phyloP scores from a whole-genome alignment of 2,113 vertebrate species.

The Gasterosteus aculeatus region DNA sequence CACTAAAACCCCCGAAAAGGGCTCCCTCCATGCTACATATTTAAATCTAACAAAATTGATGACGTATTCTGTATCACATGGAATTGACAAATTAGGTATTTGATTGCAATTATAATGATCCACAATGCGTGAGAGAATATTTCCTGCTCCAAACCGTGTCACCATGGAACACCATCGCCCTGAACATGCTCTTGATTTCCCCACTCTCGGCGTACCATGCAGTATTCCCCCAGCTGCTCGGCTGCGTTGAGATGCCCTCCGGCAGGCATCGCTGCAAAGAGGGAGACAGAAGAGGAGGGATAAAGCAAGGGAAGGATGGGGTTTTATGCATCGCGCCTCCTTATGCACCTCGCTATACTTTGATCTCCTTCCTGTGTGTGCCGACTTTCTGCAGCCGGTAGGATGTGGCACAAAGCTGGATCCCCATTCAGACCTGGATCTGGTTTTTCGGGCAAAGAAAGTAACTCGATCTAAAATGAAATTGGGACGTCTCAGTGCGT shows the following conservation, averaged over 20 bases:
- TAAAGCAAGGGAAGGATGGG: conserved; percentile 45
- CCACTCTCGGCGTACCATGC: conserved; percentile 27
- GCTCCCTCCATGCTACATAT: not conserved
- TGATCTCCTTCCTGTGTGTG: conserved; percentile 68
- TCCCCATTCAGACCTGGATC: conserved; percentile 61
- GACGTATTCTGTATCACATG: not conserved
- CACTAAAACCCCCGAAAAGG: not conserved
- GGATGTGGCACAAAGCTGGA: conserved; percentile 64
- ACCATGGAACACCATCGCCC: conserved; percentile 10
- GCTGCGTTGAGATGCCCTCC: conserved; percentile 59
- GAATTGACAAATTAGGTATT: not conserved
- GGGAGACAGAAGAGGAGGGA: conserved; percentile 44
- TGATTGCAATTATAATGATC: not conserved
- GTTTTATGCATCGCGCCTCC: conserved; percentile 67
- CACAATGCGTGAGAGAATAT: not conserved
- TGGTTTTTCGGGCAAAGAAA: conserved; percentile 44
- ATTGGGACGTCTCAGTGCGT: conserved; percentile 13
- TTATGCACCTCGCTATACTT: conserved; percentile 60
- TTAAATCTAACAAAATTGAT: not conserved
- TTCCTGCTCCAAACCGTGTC: conserved; percentile 11
- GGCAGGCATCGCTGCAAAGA: conserved; percentile 65
- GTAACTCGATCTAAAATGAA: conserved; percentile 42
- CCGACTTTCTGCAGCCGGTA: conserved; percentile 53
- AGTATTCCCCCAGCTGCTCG: conserved; percentile 58
- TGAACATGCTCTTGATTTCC: conserved; percentile 18